Evolutionary conservation across 1,140 invertebrate genomes (phyloP), one percentile per base, ranked within the genome.

Genomic region (Drosophila azteca): DNA sequence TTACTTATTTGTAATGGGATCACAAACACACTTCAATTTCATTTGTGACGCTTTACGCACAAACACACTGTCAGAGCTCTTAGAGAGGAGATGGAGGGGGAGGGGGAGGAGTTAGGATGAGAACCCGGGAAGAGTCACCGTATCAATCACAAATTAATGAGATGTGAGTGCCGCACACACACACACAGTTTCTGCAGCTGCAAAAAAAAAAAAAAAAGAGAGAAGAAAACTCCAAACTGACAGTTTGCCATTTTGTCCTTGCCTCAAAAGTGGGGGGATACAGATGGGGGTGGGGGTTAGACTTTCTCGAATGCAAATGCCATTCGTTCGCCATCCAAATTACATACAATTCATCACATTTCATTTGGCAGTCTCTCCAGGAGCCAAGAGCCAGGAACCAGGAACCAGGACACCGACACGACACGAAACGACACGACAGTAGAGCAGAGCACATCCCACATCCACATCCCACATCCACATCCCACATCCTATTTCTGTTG

Each of bases 91-190:
- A 8, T 17, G n/a, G 31, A n/a, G n/a, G n/a, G n/a, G n/a, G n/a
- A n/a, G n/a, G 13, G 7, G 9, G 46, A 7, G n/a, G 48, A 17
- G 29, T 20, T 29, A 44, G 49, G 74, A 66, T 69, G 63, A 68
- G 66, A 69, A 51, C 66, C 49, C 49, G 3, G 35, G 35, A 1
- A 43, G 63, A 75, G 71, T 59, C 73, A 77, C 76, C 83, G 83
- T 87, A 87, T 87, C 83, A 87, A 87, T 87, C 89, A 90, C 89
- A 90, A 90, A 90, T 90, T 90, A 90, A 90, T 90, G 89, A 90
- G 89, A 90, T 90, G 88, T 89, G 89, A 90, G 88, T 90, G 77
- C 80, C 70, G 70, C 80, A 84, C 74, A 35, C 35, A 39, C 35
- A 35, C 31, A 35, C 9, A 35, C 31, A n/a, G n/a, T n/a, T n/a